Evolutionary conservation across 2,797 vertebrate genomes (phyloP).

Genomic region (Anabacerthia variegaticeps): DNA sequence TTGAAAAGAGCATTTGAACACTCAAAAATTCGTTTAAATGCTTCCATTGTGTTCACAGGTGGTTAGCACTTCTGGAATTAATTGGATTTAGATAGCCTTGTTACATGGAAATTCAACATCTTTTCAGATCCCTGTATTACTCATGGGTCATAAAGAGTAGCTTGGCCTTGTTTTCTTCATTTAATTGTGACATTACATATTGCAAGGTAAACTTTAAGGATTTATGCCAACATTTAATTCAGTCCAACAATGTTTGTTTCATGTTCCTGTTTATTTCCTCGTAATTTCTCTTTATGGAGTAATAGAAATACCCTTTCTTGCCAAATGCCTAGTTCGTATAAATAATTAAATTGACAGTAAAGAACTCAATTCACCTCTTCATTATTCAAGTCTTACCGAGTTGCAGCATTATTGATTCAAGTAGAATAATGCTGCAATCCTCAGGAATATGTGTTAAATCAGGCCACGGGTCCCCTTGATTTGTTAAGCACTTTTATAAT

Average conservation of each 20-base stretch:
- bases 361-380: slow-evolving; percentile 19
- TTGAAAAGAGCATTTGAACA: background rate
- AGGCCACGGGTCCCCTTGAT: background rate
- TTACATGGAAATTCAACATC: background rate
- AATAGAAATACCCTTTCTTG: slow-evolving; percentile 37
- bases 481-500: background rate
- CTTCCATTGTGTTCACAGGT: background rate
- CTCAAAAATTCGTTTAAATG: background rate
- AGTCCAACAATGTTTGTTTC: background rate
- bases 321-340: slow-evolving; percentile 30
- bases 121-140: background rate
- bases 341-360: slow-evolving; percentile 51
- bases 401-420: slow-evolving; percentile 43
- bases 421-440: background rate
- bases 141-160: background rate
- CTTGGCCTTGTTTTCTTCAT: background rate
- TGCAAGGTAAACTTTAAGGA: slow-evolving; percentile 49
- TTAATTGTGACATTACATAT: background rate
- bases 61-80: background rate
- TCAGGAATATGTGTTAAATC: background rate
- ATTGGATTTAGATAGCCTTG: background rate
- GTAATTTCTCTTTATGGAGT: slow-evolving; percentile 52
- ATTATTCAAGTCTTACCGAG: slow-evolving; percentile 18
- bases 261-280: slow-evolving; percentile 28
- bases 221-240: slow-evolving; percentile 28